Conservation (phyloP, 2,113 vertebrate species). For the Octodon degus region DNA sequence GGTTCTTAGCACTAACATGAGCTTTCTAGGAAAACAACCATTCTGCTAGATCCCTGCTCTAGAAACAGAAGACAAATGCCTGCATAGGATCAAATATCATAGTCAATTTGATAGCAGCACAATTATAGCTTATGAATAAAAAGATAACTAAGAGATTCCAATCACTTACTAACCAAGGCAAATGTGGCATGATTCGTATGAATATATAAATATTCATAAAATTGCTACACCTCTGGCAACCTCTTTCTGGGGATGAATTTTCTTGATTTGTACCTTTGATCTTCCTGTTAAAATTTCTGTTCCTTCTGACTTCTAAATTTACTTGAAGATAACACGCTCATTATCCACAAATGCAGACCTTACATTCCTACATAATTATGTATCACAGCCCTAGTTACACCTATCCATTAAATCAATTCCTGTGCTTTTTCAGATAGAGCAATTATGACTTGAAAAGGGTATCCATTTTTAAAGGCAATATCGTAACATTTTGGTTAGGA, state of each 20-base stretch:
- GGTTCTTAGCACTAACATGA: too few species aligned
- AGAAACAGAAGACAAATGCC: not conserved
- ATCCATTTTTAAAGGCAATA: slow-evolving; percentile 31
- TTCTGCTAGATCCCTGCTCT: not conserved
- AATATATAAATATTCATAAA: slow-evolving; percentile 52
- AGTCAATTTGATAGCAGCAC: slow-evolving; percentile 1
- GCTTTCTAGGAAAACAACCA: not conserved
- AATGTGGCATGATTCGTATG: slow-evolving; percentile 8
- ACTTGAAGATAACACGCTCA: not conserved
- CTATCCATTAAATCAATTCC: not conserved
- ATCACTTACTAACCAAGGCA: slow-evolving; percentile 18
- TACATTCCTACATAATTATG: not conserved
- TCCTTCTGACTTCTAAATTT: slow-evolving; percentile 47
- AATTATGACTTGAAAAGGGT: slow-evolving; percentile 14
- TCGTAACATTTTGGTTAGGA: not conserved
- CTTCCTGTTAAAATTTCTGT: slow-evolving; percentile 47
- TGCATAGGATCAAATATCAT: not conserved
- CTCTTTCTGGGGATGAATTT: slow-evolving; percentile 48
- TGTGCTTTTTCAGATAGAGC: slow-evolving; percentile 53
- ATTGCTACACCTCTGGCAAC: not conserved
- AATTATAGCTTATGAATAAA: slow-evolving; percentile 39
- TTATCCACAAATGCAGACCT: slow-evolving; percentile 24
- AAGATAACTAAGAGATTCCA: slow-evolving; percentile 21
- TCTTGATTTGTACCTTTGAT: slow-evolving; percentile 55
- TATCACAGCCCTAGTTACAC: not conserved